A percentile compares a stretch with the other conserved stretches of the same genome.
Evolutionary conservation across 1,140 invertebrate species (phyloP).

Genomic region (Stegodyphus mimosarum): DNA sequence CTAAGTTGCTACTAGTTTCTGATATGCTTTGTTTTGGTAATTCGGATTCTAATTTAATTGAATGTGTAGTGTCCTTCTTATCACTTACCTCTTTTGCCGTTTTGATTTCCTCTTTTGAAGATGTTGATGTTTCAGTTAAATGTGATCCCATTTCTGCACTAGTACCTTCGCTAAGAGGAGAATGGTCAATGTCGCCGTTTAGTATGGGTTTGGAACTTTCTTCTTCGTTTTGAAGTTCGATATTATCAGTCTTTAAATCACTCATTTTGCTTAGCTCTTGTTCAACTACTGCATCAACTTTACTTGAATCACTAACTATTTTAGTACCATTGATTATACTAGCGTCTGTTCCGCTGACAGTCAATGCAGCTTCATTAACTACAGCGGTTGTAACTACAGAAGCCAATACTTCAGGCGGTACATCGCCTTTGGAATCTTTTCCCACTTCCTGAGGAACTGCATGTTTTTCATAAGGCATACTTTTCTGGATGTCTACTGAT

Average conservation of each 20-base stretch:
- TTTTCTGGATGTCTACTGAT: conserved; percentile 58
- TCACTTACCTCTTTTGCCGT: background rate
- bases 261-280: conserved; percentile 47
- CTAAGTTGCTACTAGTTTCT: no score
- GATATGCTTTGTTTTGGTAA: background rate
- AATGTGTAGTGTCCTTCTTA: background rate
- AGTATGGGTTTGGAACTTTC: conserved; percentile 6
- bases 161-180: conserved; percentile 8
- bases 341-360: conserved; percentile 16
- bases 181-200: conserved; percentile 54
- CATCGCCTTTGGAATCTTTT: conserved; percentile 4
- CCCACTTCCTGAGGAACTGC: conserved; percentile 37
- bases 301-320: conserved; percentile 38
- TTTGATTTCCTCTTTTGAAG: background rate
- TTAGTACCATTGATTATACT: background rate
- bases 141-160: background rate
- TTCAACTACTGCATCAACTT: conserved; percentile 51
- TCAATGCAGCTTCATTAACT: conserved; percentile 36
- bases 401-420: conserved; percentile 39
- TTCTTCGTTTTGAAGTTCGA: background rate
- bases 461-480: conserved; percentile 54
- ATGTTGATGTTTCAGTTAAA: background rate
- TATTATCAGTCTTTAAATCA: conserved; percentile 30
- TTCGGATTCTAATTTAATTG: background rate
- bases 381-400: conserved; percentile 48